Evolutionary conservation across 1,140 invertebrate genomes (phyloP).

Genomic region (Eriosoma lanigerum): DNA sequence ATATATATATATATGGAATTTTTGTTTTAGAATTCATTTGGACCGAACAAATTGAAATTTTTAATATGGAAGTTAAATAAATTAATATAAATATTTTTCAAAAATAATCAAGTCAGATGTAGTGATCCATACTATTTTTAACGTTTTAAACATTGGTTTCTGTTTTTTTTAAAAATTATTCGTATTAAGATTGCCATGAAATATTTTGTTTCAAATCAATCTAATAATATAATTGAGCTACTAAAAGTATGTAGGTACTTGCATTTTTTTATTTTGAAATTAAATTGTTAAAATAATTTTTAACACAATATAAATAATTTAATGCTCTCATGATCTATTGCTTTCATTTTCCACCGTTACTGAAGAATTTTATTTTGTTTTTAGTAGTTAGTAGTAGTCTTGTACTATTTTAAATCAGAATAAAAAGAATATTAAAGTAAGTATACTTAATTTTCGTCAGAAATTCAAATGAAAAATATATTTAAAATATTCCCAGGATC

Average conservation of each 20-base stretch:
- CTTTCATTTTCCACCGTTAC: background rate
- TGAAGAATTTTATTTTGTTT: background rate
- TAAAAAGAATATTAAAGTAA: background rate
- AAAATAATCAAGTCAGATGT: background rate
- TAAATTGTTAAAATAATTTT: slow-evolving; percentile 7
- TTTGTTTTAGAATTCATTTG: background rate
- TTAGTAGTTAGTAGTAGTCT: too few relatives aligned
- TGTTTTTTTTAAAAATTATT: background rate
- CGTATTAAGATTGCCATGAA: background rate
- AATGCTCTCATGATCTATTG: background rate
- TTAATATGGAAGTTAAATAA: background rate
- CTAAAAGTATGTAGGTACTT: background rate
- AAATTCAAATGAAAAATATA: background rate
- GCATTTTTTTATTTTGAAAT: background rate
- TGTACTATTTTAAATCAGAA: background rate
- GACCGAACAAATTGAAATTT: background rate
- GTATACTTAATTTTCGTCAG: background rate
- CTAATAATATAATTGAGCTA: background rate
- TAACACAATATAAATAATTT: background rate
- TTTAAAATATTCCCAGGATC: background rate
- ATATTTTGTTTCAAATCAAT: slow-evolving; percentile 25
- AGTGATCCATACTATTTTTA: background rate
- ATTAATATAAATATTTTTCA: background rate
- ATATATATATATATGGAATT: background rate
- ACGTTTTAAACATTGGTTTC: background rate